These are phyloP conservation scores for Apamea sordens DNA, from an alignment of 2,888 invertebrate genomes.

Conservation along the genomic window DNA sequence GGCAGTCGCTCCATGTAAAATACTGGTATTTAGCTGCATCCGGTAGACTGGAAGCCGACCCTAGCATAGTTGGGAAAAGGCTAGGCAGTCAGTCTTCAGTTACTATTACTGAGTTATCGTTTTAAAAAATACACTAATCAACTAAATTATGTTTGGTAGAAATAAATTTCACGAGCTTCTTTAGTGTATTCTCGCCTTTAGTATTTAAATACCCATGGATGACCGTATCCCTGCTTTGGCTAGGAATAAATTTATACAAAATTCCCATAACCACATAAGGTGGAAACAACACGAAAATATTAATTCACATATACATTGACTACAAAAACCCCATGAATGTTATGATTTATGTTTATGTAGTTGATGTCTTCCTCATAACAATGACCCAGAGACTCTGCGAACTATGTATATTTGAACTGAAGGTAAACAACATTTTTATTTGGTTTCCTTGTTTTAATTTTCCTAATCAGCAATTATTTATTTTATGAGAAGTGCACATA, in stretches of 20 bases:
- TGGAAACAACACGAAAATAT: slow-evolving; percentile 18
- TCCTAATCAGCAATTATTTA: neutral
- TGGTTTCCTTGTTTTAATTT: slow-evolving; percentile 16
- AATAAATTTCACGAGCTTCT: neutral
- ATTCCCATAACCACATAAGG: neutral
- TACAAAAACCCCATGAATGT: slow-evolving; percentile 22
- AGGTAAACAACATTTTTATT: slow-evolving; percentile 17
- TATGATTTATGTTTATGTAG: neutral
- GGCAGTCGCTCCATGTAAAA: too few relatives aligned
- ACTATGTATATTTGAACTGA: neutral
- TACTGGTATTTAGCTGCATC: too few relatives aligned
- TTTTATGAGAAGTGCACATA: neutral
- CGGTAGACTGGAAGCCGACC: too few relatives aligned
- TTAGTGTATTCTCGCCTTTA: neutral
- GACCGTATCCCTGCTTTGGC: neutral
- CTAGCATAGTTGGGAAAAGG: too few relatives aligned
- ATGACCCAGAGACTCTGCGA: neutral
- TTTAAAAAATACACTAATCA: neutral
- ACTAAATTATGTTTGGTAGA: neutral
- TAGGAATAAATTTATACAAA: neutral
- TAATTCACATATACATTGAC: neutral
- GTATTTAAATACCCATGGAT: neutral
- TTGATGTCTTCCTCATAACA: slow-evolving; percentile 26
- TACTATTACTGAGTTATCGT: neutral
- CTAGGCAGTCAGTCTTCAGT: too few relatives aligned